Conservation (phyloP, 1,140 invertebrate genomes). For the Wiebesia pumilae region DNA sequence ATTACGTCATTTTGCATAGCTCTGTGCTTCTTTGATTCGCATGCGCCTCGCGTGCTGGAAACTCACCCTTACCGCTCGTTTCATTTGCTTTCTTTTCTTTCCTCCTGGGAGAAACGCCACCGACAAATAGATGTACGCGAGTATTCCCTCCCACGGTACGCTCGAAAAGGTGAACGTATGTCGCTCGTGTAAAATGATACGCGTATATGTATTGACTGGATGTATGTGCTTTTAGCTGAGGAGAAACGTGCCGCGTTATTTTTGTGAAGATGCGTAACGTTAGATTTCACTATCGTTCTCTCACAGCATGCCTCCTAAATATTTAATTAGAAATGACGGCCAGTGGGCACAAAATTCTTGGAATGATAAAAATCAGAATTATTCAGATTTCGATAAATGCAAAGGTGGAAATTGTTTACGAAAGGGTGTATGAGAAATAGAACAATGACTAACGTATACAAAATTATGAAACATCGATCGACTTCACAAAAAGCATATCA, state of each 20-base stretch:
- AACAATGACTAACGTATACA: too few species aligned
- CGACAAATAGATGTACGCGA: background rate
- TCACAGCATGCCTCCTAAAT: background rate
- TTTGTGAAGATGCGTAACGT: background rate
- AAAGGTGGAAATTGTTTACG: too few species aligned
- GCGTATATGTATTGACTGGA: background rate
- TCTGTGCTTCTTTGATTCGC: conserved; percentile 40
- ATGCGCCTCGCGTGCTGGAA: conserved; percentile 15
- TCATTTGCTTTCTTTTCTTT: conserved; percentile 1
- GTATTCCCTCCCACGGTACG: conserved; percentile 21
- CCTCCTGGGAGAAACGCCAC: background rate
- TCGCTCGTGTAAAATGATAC: conserved; percentile 38
- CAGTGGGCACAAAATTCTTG: background rate
- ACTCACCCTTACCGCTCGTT: background rate
- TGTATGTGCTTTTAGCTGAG: background rate
- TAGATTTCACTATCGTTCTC: background rate
- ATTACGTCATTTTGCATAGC: conserved; percentile 36
- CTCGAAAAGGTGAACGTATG: background rate
- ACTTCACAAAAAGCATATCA: too few species aligned
- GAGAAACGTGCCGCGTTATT: background rate
- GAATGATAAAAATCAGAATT: background rate
- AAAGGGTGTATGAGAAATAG: too few species aligned
- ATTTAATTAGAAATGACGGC: background rate
- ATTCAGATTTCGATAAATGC: too few species aligned
- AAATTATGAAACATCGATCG: too few species aligned